Evolutionary conservation across 64 coral and sea anemone genomes (phyloP).

Genomic region (Actinia tenebrosa): DNA sequence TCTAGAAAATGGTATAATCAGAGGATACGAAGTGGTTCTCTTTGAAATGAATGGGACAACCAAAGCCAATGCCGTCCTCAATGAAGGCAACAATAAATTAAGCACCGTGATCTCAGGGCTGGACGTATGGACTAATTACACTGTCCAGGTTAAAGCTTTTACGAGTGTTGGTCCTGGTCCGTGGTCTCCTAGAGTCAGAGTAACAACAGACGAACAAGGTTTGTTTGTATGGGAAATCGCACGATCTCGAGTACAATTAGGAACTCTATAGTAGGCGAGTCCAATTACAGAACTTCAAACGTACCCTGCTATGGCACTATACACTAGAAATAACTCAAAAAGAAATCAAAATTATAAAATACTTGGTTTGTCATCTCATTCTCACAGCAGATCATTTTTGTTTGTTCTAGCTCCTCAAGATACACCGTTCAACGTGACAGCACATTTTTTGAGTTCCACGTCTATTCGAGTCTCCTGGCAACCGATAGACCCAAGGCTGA

Average conservation of each 20-base stretch:
- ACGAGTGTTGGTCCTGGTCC: slow-evolving; percentile 50
- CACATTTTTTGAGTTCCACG: slow-evolving; percentile 70
- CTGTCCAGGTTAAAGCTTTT: slow-evolving; percentile 39
- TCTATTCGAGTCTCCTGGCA: slow-evolving; percentile 68
- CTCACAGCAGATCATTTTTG: neutral
- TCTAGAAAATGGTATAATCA: slow-evolving; percentile 33
- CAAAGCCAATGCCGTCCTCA: slow-evolving; percentile 13
- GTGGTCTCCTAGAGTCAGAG: neutral
- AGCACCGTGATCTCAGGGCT: slow-evolving; percentile 13
- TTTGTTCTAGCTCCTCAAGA: slow-evolving; percentile 61
- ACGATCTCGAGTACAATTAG: too few species aligned
- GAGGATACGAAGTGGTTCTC: slow-evolving; percentile 39
- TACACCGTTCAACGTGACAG: slow-evolving; percentile 53
- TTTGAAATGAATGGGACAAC: slow-evolving; percentile 14
- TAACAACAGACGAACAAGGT: slow-evolving; percentile 57
- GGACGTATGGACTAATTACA: slow-evolving; percentile 57
- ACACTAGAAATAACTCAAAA: too few species aligned
- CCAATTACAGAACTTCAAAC: too few species aligned
- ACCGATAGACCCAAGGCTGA: slow-evolving; percentile 17
- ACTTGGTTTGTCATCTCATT: neutral
- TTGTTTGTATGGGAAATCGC: too few species aligned
- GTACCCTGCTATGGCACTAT: too few species aligned
- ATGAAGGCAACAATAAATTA: neutral
- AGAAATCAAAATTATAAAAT: too few species aligned
- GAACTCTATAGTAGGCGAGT: too few species aligned